Evolutionary conservation across 2,113 vertebrate genomes (phyloP).

Genomic region (Pelecanoides urinatrix): DNA sequence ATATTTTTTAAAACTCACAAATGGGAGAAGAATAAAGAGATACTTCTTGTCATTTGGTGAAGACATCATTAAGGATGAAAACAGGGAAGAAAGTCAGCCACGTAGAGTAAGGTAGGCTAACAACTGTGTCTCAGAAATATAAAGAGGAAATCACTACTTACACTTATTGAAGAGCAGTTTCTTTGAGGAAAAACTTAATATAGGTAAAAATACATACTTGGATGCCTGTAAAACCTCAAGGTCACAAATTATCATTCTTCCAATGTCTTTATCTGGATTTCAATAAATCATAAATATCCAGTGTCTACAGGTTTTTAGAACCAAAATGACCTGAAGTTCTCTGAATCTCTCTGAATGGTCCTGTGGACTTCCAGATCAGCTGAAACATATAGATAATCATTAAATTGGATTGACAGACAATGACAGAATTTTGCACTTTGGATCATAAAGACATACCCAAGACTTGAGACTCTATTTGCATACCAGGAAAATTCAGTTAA

Average conservation of each 20-base stretch:
- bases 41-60: background rate
- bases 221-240: background rate
- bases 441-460: background rate
- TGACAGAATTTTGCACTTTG: background rate
- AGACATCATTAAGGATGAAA: background rate
- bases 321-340: background rate
- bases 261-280: background rate
- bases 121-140: background rate
- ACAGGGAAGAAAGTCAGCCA: background rate
- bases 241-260: background rate
- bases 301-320: background rate
- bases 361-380: background rate
- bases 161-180: background rate
- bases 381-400: slow-evolving; percentile 1
- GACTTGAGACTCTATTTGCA: background rate
- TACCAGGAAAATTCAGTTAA: background rate
- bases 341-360: background rate
- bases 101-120: background rate
- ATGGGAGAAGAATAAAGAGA: background rate
- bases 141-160: background rate
- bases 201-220: background rate
- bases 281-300: background rate
- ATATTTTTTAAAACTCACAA: background rate
- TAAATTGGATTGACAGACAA: slow-evolving; percentile 48
- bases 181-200: background rate